phyloP scores from a whole-genome alignment of 2,888 invertebrate genomes.

The Eurytoma adleriae region DNA sequence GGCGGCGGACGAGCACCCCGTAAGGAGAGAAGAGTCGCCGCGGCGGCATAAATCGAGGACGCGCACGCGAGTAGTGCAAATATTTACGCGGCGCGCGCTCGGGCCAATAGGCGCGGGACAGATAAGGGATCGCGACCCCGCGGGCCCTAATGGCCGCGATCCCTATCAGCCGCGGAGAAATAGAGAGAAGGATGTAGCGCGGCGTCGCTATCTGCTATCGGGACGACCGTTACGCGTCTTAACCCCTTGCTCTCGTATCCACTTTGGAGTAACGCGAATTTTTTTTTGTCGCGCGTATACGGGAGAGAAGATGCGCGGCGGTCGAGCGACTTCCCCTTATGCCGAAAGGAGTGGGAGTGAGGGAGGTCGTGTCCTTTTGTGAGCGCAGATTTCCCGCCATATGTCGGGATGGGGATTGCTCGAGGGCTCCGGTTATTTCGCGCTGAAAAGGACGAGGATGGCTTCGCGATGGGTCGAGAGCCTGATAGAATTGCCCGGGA shows the following conservation, averaged over 20 bases:
- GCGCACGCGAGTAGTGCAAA: constrained; percentile 27
- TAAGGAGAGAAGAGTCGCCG: background rate
- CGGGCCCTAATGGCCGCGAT: constrained; percentile 24
- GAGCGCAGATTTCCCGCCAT: constrained; percentile 5
- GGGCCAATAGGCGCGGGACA: background rate
- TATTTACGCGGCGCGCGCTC: constrained; percentile 36
- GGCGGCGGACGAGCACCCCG: background rate
- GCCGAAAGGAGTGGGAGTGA: no score
- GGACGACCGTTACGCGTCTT: background rate
- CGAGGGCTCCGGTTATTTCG: constrained; percentile 4
- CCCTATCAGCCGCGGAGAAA: background rate
- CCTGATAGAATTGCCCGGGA: no score
- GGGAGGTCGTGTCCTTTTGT: no score
- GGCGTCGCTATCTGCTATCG: background rate
- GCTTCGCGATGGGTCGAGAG: no score
- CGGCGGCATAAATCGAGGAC: background rate
- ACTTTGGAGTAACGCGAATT: background rate
- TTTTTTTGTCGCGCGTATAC: background rate
- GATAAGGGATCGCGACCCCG: constrained; percentile 16
- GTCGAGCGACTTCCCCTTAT: no score
- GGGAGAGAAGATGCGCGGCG: no score
- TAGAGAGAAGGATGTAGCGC: background rate
- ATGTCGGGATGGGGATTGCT: constrained; percentile 8
- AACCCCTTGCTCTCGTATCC: background rate
- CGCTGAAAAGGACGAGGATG: background rate